phyloP scores from a whole-genome alignment of 2,797 vertebrate genomes.

The Rhynchonycteris naso region DNA sequence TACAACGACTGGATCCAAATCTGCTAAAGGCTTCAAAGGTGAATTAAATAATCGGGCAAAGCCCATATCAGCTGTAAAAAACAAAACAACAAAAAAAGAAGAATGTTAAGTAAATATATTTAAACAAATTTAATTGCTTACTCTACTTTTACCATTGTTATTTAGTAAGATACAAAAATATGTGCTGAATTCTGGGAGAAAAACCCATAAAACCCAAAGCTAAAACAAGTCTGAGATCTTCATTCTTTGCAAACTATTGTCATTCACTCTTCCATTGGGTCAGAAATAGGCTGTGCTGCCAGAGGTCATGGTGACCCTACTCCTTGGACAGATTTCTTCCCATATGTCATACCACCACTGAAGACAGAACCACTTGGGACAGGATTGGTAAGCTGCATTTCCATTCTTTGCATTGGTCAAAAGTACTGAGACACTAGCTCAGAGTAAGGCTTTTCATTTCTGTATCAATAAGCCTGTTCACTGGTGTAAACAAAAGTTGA shows the following conservation, averaged over 20 bases:
- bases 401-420: neutral
- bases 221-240: neutral
- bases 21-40: slow-evolving; percentile 99
- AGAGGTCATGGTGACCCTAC: neutral
- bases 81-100: slow-evolving; percentile 65
- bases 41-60: slow-evolving; percentile 99
- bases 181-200: neutral
- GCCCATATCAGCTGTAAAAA: slow-evolving; percentile 97
- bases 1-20: slow-evolving; percentile 99
- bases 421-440: neutral
- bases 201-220: neutral
- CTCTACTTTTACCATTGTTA: slow-evolving; percentile 39
- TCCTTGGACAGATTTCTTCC: neutral
- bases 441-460: neutral
- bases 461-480: neutral
- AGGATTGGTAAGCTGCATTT: neutral
- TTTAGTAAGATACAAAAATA: slow-evolving; percentile 32
- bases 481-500: neutral
- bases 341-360: neutral
- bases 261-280: neutral
- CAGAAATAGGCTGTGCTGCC: neutral
- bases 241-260: neutral
- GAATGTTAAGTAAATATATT: slow-evolving; percentile 51
- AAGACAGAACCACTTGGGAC: neutral
- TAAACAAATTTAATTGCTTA: slow-evolving; percentile 12